Conservation (phyloP, 2,113 vertebrate species). For the Tachuris rubrigastra region DNA sequence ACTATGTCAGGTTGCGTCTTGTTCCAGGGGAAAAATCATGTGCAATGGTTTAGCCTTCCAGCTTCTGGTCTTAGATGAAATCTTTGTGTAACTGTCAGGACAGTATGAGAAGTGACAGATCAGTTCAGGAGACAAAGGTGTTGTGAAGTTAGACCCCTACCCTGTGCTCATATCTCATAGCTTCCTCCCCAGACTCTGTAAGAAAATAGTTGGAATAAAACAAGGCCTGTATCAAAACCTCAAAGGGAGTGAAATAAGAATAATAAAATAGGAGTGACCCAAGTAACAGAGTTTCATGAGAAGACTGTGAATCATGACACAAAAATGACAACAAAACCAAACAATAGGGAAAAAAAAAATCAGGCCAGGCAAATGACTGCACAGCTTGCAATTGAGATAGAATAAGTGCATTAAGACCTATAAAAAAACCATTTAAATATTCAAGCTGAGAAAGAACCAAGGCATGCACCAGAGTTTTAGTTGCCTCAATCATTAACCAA, state of each 20-base stretch:
- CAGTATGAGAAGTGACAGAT: neutral
- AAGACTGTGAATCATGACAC: neutral
- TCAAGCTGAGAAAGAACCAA: neutral
- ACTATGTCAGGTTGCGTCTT: neutral
- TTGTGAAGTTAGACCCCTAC: neutral
- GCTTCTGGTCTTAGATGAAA: neutral
- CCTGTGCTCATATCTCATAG: neutral
- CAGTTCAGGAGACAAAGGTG: neutral
- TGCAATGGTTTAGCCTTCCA: neutral
- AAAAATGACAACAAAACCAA: too few species aligned
- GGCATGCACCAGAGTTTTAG: neutral
- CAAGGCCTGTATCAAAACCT: neutral
- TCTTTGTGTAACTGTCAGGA: neutral
- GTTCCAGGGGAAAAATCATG: neutral
- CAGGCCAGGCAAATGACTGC: neutral
- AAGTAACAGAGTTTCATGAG: neutral
- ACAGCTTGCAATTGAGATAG: slow-evolving; percentile 24
- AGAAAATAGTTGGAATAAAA: neutral
- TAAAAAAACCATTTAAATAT: slow-evolving; percentile 35
- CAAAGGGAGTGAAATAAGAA: neutral
- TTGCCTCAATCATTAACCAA: slow-evolving; percentile 5
- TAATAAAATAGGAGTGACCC: neutral
- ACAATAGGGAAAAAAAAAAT: neutral
- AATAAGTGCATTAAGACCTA: neutral
- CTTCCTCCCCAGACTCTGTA: neutral